Conservation (phyloP, 1,140 invertebrate species). For the Pemphigus obesinymphae region DNA sequence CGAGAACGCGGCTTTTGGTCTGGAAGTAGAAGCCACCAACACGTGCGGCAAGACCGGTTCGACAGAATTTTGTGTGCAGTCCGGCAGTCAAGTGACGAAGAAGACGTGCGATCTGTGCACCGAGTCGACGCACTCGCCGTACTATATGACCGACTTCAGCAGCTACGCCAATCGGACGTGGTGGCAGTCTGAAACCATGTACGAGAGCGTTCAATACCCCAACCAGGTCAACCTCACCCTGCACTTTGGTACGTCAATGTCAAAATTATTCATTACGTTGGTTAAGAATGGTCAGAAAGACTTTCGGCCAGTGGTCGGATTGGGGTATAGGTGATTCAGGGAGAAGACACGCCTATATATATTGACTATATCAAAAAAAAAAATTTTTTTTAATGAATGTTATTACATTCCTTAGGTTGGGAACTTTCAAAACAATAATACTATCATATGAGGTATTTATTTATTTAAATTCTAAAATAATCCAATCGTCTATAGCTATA, state of each 20-base stretch:
- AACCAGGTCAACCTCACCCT: slow-evolving; percentile 89
- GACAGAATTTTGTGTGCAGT: slow-evolving; percentile 82
- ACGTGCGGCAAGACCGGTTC: slow-evolving; percentile 77
- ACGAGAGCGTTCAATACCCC: slow-evolving; percentile 82
- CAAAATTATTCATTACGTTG: not conserved
- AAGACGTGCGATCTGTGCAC: slow-evolving; percentile 64
- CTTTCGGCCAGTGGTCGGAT: no score
- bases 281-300: not conserved
- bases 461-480: no score
- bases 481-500: no score
- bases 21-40: slow-evolving; percentile 85
- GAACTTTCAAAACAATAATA: no score
- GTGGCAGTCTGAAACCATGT: slow-evolving; percentile 99
- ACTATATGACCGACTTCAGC: slow-evolving; percentile 87
- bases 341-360: no score
- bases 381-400: no score
- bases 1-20: slow-evolving; percentile 89
- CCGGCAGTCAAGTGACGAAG: slow-evolving; percentile 55
- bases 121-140: slow-evolving; percentile 61
- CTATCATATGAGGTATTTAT: no score
- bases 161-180: slow-evolving; percentile 85
- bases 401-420: no score
- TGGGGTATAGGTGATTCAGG: no score
- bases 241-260: slow-evolving; percentile 66
- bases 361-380: no score